These are phyloP conservation scores for Drosophila pachea DNA, from an alignment of 1,140 invertebrate species.

Conservation along the genomic window DNA sequence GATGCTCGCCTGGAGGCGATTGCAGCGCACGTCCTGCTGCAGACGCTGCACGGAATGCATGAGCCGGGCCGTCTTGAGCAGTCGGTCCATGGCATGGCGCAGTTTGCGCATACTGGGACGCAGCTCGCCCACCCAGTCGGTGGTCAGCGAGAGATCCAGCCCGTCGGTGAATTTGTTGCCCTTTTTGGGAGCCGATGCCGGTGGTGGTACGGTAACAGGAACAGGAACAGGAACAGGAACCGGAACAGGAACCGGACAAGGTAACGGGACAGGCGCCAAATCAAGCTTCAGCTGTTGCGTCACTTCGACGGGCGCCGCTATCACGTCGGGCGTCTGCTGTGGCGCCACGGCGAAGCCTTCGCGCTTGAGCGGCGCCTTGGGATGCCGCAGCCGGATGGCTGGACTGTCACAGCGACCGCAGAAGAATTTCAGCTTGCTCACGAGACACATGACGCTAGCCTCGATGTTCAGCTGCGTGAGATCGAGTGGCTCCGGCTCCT, in stretches of 20 bases:
- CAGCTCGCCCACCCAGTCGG: conserved; percentile 88
- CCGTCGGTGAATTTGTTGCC: conserved; percentile 87
- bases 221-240: too few relatives aligned
- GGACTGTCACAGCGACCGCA: conserved; percentile 86
- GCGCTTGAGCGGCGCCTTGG: conserved; percentile 78
- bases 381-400: conserved; percentile 82
- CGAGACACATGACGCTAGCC: conserved; percentile 91
- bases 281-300: conserved; percentile 66
- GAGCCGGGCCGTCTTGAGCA: conserved; percentile 89
- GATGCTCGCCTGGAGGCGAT: conserved; percentile 80
- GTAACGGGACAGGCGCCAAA: conserved; percentile 43
- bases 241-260: too few relatives aligned
- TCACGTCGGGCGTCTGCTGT: conserved; percentile 64
- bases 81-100: conserved; percentile 88
- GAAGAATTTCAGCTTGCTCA: conserved; percentile 88
- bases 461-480: conserved; percentile 93
- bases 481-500: conserved; percentile 93
- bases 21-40: conserved; percentile 85
- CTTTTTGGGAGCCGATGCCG: conserved; percentile 65
- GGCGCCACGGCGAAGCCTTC: conserved; percentile 59
- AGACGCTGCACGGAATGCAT: conserved; percentile 93
- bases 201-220: conserved; percentile 33
- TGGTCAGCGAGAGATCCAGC: conserved; percentile 81
- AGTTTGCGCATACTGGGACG: conserved; percentile 90
- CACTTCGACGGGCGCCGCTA: conserved; percentile 29